Evolutionary conservation across 2,797 vertebrate species (phyloP).

Genomic region (Astyanax mexicanus): DNA sequence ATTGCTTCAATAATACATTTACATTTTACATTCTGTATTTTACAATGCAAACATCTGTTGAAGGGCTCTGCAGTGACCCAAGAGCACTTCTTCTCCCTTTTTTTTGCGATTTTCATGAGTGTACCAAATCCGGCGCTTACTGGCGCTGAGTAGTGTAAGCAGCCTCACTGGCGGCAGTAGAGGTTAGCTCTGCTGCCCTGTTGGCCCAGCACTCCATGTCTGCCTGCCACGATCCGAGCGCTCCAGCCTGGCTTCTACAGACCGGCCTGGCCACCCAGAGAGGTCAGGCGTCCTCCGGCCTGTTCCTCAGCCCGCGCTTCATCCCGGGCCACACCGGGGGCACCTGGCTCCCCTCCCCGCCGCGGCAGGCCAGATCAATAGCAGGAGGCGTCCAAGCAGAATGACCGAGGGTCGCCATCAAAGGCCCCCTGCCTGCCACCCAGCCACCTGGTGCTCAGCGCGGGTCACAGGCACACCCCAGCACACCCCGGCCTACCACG

Average conservation of each 20-base stretch:
- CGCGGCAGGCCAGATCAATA: slow-evolving; percentile 72
- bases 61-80: background rate
- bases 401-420: slow-evolving; percentile 78
- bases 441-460: slow-evolving; percentile 74
- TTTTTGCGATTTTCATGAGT: background rate
- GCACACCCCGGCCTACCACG: slow-evolving; percentile 54
- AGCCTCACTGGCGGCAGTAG: slow-evolving; percentile 16
- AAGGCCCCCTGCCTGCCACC: slow-evolving; percentile 75
- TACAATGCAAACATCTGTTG: background rate
- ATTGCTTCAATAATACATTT: too few species aligned
- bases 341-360: slow-evolving; percentile 73
- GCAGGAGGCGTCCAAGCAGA: slow-evolving; percentile 64
- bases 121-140: background rate
- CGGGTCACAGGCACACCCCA: slow-evolving; percentile 54
- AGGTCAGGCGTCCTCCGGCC: slow-evolving; percentile 56
- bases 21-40: background rate
- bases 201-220: slow-evolving; percentile 41
- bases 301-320: slow-evolving; percentile 62
- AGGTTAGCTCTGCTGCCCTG: slow-evolving; percentile 51
- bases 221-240: slow-evolving; percentile 62
- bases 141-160: background rate
- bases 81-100: background rate
- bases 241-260: slow-evolving; percentile 65
- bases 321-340: slow-evolving; percentile 62
- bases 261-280: slow-evolving; percentile 54